A percentile compares a stretch with the other conserved stretches of the same genome.
phyloP scores from a whole-genome alignment of 2,888 invertebrate genomes.

The Yponomeuta cagnagella region DNA sequence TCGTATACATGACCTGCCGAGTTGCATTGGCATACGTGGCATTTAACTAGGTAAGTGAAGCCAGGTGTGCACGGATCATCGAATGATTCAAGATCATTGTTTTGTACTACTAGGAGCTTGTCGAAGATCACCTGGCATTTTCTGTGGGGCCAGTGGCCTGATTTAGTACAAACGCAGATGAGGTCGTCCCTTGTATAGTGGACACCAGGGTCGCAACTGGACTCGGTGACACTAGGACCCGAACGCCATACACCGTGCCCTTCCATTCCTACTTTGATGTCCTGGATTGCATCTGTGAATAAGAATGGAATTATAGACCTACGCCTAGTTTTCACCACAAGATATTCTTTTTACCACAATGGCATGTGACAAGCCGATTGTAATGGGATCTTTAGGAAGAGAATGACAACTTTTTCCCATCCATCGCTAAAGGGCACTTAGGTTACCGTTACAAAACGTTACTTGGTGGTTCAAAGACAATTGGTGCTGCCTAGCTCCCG shows the following conservation, averaged over 20 bases:
- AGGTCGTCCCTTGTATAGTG: constrained; percentile 40
- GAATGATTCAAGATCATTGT: background rate
- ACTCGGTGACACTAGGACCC: constrained; percentile 7
- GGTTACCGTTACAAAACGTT: too few relatives aligned
- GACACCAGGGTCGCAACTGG: constrained; percentile 45
- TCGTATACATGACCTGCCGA: constrained; percentile 34
- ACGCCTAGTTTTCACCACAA: too few relatives aligned
- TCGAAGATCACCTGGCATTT: constrained; percentile 53
- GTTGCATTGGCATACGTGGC: constrained; percentile 57
- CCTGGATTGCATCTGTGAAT: constrained; percentile 47
- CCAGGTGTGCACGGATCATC: constrained; percentile 32
- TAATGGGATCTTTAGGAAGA: too few relatives aligned
- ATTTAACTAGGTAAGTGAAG: constrained; percentile 47
- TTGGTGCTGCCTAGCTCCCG: too few relatives aligned
- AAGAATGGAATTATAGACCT: constrained; percentile 9
- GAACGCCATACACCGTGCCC: constrained; percentile 57
- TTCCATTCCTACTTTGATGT: constrained; percentile 56
- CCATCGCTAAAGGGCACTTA: too few relatives aligned
- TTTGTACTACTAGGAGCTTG: constrained; percentile 43
- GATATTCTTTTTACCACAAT: too few relatives aligned
- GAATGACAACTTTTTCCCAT: too few relatives aligned
- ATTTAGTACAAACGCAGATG: constrained; percentile 51
- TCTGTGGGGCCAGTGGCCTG: constrained; percentile 60
- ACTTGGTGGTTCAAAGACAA: too few relatives aligned
- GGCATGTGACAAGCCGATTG: too few relatives aligned